Percentiles rank a stretch among this genome's conserved stretches.
Conservation (phyloP, 2,113 vertebrate genomes). For the Macrotus californicus region DNA sequence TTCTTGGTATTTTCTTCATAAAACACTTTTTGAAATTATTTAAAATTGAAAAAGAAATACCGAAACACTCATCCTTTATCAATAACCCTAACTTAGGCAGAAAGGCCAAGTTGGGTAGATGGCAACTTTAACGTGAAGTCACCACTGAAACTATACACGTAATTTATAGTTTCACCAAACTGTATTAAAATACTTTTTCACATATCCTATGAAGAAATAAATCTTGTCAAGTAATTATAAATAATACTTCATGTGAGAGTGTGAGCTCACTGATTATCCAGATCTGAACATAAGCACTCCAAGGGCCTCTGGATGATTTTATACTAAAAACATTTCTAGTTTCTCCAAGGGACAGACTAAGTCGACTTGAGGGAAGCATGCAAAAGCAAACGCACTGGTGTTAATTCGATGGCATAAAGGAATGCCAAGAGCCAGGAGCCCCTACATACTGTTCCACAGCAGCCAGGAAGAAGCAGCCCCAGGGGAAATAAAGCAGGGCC, state of each 20-base stretch:
- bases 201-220: not conserved
- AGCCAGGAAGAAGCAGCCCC: too few relatives aligned
- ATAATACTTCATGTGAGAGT: not conserved
- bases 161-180: not conserved
- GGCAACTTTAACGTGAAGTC: not conserved
- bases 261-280: not conserved
- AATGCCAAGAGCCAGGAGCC: not conserved
- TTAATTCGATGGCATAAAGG: not conserved
- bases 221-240: not conserved
- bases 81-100: not conserved
- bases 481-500: too few relatives aligned
- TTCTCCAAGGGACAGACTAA: not conserved
- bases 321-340: not conserved
- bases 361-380: not conserved
- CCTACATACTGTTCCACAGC: too few relatives aligned
- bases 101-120: not conserved
- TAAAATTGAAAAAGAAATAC: not conserved
- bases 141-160: not conserved
- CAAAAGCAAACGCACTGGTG: not conserved
- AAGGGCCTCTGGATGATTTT: not conserved
- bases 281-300: not conserved
- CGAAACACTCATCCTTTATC: not conserved
- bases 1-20: constrained; percentile 28
- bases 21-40: not conserved
- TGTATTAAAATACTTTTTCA: not conserved